Base-by-base conservation (phyloP, 2,113 vertebrate genomes). In the Eidolon helvum region DNA sequence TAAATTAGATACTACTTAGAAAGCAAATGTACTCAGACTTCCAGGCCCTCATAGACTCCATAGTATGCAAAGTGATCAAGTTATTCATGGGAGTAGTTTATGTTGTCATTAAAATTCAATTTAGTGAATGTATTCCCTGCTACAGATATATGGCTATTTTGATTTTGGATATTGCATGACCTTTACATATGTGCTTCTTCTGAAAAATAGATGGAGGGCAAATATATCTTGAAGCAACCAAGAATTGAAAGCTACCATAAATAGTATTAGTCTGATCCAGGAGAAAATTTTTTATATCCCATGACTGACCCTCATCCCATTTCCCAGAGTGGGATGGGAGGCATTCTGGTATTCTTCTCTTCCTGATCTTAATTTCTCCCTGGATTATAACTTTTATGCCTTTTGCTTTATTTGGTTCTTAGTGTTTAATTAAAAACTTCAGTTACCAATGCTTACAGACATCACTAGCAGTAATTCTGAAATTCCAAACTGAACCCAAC, bases 321-420 rank as follows among this genome's bases (percentile, higher is more conserved):
- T 10, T 94, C 33, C 30, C 18, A 75, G 59, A 7, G 38, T 68
- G 30, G 26, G 12, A 22, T 75, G 68, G 50, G 33, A 55, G 12
- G 11, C 53, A 4, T 86, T 66, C 22, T 65, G 10, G 7, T 8
- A 83, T 21, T 61, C 19, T 83, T 57, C 61, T 12, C 38, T 94
- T 96, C 19, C 74, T 93, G 10, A 50, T 93, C 28, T 75, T 50
- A 87, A 69, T 83, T 65, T 90, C 10, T 84, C 40, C 57, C 30
- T 94, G 66, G 15, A 45, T 85, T 89, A 10, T 55, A 92, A 65
- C 14, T 59, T 71, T 72, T 74, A 30, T 79, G 35, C 74, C 43
- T 43, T 90, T 94, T 28, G 59, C 33, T 63, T 90, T 90, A 14
- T 18, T 95, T 97, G 16, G 1, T 87, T 92, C 40, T 85, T 79